These are phyloP conservation scores for Eriocheir sinensis DNA, from an alignment of 1,140 invertebrate species.

Conservation along the genomic window DNA sequence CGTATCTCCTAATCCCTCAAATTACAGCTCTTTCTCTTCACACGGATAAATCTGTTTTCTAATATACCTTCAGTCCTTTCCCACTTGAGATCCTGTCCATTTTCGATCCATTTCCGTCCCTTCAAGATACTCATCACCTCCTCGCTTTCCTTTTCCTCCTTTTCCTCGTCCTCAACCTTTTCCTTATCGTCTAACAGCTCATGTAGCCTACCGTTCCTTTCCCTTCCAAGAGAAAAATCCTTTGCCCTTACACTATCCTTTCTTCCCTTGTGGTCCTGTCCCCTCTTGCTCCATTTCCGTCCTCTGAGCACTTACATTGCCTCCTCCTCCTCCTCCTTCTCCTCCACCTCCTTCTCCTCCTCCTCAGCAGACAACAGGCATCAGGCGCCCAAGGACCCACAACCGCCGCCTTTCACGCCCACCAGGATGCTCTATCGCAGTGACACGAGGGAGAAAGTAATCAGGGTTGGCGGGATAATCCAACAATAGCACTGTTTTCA, in stretches of 20 bases:
- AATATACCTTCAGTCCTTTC: background rate
- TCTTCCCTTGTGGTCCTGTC: background rate
- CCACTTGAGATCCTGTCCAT: background rate
- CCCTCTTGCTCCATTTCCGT: background rate
- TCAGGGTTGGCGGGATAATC: background rate
- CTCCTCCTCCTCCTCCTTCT: background rate
- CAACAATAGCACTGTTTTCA: background rate
- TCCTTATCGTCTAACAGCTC: background rate
- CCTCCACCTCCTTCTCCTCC: background rate
- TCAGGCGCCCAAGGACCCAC: slow-evolving; percentile 39
- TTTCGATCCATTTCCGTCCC: background rate
- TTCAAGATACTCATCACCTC: background rate
- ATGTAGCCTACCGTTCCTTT: too few species aligned
- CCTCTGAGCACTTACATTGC: background rate
- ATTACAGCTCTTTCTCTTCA: too few species aligned
- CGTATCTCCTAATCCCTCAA: background rate
- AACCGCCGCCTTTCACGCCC: background rate
- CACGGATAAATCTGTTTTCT: background rate
- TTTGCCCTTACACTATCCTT: background rate
- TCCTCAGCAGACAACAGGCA: background rate
- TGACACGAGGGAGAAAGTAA: slow-evolving; percentile 56
- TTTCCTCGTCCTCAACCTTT: background rate
- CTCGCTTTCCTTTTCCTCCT: slow-evolving; percentile 4
- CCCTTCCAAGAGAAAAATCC: background rate
- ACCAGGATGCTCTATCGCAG: slow-evolving; percentile 10